Conservation (phyloP, 2,113 vertebrate species). For the Gasterosteus aculeatus region DNA sequence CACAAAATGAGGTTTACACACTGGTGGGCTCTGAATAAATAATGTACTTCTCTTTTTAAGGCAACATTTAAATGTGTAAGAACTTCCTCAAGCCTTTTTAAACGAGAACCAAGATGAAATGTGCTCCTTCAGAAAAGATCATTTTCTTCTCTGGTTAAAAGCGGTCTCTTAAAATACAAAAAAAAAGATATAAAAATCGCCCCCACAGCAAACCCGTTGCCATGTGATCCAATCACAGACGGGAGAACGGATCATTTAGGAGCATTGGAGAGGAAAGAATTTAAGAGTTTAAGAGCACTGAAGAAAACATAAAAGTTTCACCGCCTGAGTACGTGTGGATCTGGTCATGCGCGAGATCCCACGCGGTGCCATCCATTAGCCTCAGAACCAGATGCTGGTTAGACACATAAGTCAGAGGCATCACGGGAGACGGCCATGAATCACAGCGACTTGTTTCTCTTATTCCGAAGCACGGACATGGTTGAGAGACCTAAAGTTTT, state of each 20-base stretch:
- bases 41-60: no score
- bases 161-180: background rate
- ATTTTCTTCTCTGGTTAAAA: background rate
- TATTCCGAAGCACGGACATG: conserved; percentile 1
- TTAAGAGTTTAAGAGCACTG: background rate
- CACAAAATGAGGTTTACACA: no score
- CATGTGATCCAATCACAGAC: background rate
- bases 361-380: background rate
- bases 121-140: background rate
- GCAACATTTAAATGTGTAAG: no score
- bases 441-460: conserved; percentile 33
- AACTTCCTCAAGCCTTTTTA: background rate
- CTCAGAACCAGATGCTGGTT: conserved; percentile 5
- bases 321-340: background rate
- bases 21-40: no score
- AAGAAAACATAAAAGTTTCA: conserved; percentile 23
- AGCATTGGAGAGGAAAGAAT: conserved; percentile 1
- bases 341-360: background rate
- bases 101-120: background rate
- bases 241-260: background rate
- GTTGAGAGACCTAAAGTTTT: conserved; percentile 20
- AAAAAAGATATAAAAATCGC: background rate
- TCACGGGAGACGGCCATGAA: conserved; percentile 23
- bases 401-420: conserved; percentile 4
- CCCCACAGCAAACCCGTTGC: conserved; percentile 4